phyloP scores from a whole-genome alignment of 2,888 invertebrate genomes.

The Cyrtodaria siliqua region DNA sequence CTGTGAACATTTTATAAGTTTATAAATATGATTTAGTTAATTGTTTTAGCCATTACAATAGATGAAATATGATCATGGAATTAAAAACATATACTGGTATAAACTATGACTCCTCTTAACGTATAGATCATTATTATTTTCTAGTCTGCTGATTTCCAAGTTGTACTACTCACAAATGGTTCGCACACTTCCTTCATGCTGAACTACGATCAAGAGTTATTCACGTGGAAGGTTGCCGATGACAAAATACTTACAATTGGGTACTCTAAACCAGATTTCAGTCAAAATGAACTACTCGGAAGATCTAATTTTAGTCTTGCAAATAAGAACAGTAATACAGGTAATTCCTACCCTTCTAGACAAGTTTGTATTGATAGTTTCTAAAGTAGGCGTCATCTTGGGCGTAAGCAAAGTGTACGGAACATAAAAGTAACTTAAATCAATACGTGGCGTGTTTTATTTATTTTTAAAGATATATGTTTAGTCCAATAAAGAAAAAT shows the following conservation, averaged over 20 bases:
- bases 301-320: slow-evolving; percentile 6
- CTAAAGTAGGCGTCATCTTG: too few relatives aligned
- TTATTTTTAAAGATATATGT: too few relatives aligned
- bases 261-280: background rate
- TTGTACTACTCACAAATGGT: slow-evolving; percentile 25
- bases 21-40: too few relatives aligned
- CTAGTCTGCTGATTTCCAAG: slow-evolving; percentile 50
- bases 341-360: slow-evolving; percentile 8
- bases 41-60: too few relatives aligned
- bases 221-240: slow-evolving; percentile 17
- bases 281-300: background rate
- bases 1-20: too few relatives aligned
- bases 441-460: too few relatives aligned
- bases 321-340: slow-evolving; percentile 8
- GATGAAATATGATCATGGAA: too few relatives aligned
- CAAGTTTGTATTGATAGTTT: too few relatives aligned
- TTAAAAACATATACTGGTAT: background rate
- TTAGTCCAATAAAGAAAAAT: too few relatives aligned
- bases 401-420: too few relatives aligned
- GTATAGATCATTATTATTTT: background rate
- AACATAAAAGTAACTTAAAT: too few relatives aligned
- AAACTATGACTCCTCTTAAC: background rate
- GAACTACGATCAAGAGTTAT: slow-evolving; percentile 48
- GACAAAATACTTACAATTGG: slow-evolving; percentile 26
- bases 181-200: slow-evolving; percentile 30